A percentile compares a stretch with the other conserved stretches of the same genome.
Conservation (phyloP, 2,888 invertebrate species). For the Gisinianus flammeolus region DNA sequence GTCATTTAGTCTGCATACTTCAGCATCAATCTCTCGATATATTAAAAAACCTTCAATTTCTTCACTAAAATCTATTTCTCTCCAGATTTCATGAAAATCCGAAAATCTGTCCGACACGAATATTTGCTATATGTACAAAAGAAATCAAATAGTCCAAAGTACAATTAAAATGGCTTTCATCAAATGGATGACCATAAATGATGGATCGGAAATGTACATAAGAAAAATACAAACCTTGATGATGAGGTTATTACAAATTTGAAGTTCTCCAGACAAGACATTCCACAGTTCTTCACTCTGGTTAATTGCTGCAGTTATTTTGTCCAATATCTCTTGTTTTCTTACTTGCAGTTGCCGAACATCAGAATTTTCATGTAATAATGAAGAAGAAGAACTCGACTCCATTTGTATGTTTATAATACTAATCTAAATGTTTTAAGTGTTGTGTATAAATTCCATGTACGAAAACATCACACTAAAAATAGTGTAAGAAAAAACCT, state of each 20-base stretch:
- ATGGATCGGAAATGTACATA: background rate
- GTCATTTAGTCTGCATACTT: background rate
- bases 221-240: background rate
- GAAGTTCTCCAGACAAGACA: background rate
- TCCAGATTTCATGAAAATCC: slow-evolving; percentile 15
- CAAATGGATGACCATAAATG: background rate
- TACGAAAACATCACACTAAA: too few species aligned
- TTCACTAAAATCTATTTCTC: slow-evolving; percentile 7
- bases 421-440: too few species aligned
- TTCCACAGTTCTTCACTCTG: slow-evolving; percentile 9
- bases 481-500: too few species aligned
- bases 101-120: background rate
- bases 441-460: too few species aligned
- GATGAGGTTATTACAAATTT: slow-evolving; percentile 4
- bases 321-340: background rate
- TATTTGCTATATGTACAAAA: background rate
- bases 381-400: too few species aligned
- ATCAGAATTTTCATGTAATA: background rate
- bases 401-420: too few species aligned
- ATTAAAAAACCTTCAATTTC: slow-evolving; percentile 11
- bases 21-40: background rate
- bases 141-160: background rate
- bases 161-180: background rate
- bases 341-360: background rate
- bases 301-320: background rate